These are phyloP conservation scores for Rhorus exstirpatorius DNA, from an alignment of 2,888 invertebrate genomes.

Conservation along the genomic window DNA sequence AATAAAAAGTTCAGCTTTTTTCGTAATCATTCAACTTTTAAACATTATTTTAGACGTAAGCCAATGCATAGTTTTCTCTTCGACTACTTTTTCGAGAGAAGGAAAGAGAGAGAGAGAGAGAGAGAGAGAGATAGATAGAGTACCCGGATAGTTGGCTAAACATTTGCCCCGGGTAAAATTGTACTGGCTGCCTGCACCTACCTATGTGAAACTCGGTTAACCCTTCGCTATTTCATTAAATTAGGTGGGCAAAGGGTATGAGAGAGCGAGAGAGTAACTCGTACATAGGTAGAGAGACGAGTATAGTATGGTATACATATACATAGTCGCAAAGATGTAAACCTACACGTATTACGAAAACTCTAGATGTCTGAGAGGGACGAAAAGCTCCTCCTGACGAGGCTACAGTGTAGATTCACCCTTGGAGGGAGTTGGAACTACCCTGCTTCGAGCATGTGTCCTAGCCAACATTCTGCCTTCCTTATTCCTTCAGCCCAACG, in stretches of 20 bases:
- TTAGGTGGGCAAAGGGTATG: slow-evolving; percentile 75
- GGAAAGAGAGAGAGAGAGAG: not conserved
- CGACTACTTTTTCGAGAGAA: slow-evolving; percentile 3
- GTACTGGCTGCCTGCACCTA: slow-evolving; percentile 75
- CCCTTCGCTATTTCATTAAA: slow-evolving; percentile 85
- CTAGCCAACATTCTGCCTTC: slow-evolving; percentile 60
- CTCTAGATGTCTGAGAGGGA: slow-evolving; percentile 44
- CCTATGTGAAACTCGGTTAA: slow-evolving; percentile 80
- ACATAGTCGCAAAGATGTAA: slow-evolving; percentile 25
- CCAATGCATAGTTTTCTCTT: slow-evolving; percentile 1
- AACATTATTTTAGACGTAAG: not conserved
- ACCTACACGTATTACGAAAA: slow-evolving; percentile 44
- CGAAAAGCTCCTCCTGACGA: slow-evolving; percentile 57
- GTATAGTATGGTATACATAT: not conserved
- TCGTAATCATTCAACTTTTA: not conserved
- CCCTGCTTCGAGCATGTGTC: slow-evolving; percentile 46
- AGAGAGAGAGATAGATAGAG: not conserved
- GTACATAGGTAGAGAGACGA: no score
- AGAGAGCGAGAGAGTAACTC: slow-evolving; percentile 22
- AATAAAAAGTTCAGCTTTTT: no score
- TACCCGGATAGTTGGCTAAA: slow-evolving; percentile 78
- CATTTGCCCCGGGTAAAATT: slow-evolving; percentile 80
- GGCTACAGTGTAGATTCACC: slow-evolving; percentile 73
- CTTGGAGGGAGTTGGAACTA: slow-evolving; percentile 60
- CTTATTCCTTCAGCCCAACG: slow-evolving; percentile 52